Evolutionary conservation across 2,797 vertebrate genomes (phyloP).

Genomic region (Rhinatrema bivittatum): DNA sequence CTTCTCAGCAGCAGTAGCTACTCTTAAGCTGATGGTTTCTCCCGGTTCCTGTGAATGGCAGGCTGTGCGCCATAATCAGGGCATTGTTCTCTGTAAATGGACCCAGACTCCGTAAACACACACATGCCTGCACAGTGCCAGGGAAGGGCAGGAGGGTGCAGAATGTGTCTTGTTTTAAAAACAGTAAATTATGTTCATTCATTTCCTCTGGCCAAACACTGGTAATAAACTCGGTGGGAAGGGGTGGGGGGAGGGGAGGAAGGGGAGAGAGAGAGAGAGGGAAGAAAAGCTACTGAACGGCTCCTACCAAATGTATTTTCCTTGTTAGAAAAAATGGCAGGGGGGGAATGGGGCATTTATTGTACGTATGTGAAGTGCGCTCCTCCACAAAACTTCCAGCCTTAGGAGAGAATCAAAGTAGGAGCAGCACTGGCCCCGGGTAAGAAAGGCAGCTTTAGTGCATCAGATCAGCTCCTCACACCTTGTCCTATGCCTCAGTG

Average conservation of each 20-base stretch:
- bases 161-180: constrained; percentile 64
- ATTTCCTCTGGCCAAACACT: constrained; percentile 69
- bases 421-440: too few relatives aligned
- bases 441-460: too few relatives aligned
- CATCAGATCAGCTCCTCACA: too few relatives aligned
- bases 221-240: constrained; percentile 62
- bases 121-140: constrained; percentile 30
- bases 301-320: constrained; percentile 25
- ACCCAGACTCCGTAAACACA: constrained; percentile 67
- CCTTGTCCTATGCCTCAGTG: too few relatives aligned
- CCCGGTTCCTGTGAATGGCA: constrained; percentile 51
- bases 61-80: constrained; percentile 60
- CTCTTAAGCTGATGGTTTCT: constrained; percentile 51
- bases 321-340: too few relatives aligned
- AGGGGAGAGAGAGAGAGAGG: constrained; percentile 31
- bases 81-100: constrained; percentile 77
- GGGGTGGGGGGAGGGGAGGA: constrained; percentile 34
- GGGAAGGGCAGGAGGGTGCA: constrained; percentile 51
- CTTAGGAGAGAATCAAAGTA: neutral
- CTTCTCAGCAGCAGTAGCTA: constrained; percentile 43
- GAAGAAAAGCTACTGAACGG: constrained; percentile 13
- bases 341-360: too few relatives aligned
- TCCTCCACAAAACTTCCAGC: neutral
- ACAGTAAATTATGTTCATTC: constrained; percentile 78
- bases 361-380: neutral